Base-by-base conservation (phyloP, 2,113 vertebrate species). In the Cettia cetti region DNA sequence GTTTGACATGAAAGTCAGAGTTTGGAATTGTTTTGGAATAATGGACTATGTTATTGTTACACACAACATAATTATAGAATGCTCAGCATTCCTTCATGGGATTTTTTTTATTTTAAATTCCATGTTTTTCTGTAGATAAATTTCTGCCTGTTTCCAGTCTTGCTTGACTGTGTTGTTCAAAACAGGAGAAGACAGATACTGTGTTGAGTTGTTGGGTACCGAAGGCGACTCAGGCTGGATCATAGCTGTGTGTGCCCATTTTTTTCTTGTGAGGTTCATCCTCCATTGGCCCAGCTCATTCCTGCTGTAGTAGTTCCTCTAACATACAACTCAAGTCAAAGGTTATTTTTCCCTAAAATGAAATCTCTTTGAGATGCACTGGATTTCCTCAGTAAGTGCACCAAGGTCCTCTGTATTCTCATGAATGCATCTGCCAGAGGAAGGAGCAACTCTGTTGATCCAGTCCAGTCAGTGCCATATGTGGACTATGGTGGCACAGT, bases 231-330 rank as follows among this genome's bases (percentile, higher is more conserved):
- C 22, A 24, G 8, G 3, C 12, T 30, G 28, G 22, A 22, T 78
- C 4, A 3, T 14, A 12, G 12, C 11, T 60, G 4, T 2, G 2
- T 1, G 5, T 78, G 24, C 10, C 28, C 24, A 28, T 8, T 59
- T 53, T 53, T 44, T 69, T 64, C 13, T 16, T 13, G 4, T 28
- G 44, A 72, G 21, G 26, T 3, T 35, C 3, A 20, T 50, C 21
- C 10, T 77, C 17, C 24, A 0, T 1, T 44, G 14, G 6, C 26
- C 61, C 60, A 30, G 9, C 6, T 78, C 0, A 0, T 44, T 83
- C 7, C 35, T 49, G 6, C 19, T 64, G 7, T 8, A 49, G 22
- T 14, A 66, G 21, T 13, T 81, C 28, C 37, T 59, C 24, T 23
- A 44, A 65, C 4, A 33, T 19, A 23, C 31, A 44, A 14, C 4